Evolutionary conservation across 30 jellyfish, hydroid and myxozoan genomes (phyloP), one percentile per base, ranked within the genome.

Genomic region (Hydractinia symbiolongicarpus): DNA sequence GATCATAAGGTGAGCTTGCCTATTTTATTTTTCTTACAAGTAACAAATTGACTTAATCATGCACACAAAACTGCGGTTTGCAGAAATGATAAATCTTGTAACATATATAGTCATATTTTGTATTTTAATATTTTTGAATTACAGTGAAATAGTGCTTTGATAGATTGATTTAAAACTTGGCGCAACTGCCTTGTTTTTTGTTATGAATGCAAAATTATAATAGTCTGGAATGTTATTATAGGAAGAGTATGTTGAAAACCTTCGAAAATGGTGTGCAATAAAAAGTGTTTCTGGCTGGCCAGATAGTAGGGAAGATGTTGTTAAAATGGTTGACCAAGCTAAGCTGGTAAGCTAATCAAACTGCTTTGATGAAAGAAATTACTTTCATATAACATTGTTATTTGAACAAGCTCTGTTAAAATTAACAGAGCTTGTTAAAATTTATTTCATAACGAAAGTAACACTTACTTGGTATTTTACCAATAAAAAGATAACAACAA

Each of bases 221-320:
- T 57, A 11, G 69, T 11, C 69, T 58, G 15, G 69, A 16, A 11
- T 7, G 74, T 53, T 60, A 9, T 17, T 61, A 4, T 79, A 82
- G 89, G 78, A 74, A 6, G n/a, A 14, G 17, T 90, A 76, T 75
- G 84, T 90, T 20, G 78, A 86, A 62, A 79, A 14, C 20, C 82
- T 90, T 7, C 82, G 90, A 4, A 86, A 78, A 55, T 90, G 97
- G 97, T 94, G 86, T 67, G 96, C 86, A 19, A 82, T 90, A 56
- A 67, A 82, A 56, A 90, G 97, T 86, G 97, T 90, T 9, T 90
- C 97, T n/a, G 89, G 96, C 61, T 86, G 94, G 94, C 82, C 97
- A 7, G 94, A 86, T 9, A 56, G 53, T 55, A 83, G 97, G n/a
- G 17, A 19, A 4, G 94, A 90, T 21, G 93, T 83, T 53, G 16